phyloP scores from a whole-genome alignment of 2,113 vertebrate genomes.

The Lophotis ruficrista region DNA sequence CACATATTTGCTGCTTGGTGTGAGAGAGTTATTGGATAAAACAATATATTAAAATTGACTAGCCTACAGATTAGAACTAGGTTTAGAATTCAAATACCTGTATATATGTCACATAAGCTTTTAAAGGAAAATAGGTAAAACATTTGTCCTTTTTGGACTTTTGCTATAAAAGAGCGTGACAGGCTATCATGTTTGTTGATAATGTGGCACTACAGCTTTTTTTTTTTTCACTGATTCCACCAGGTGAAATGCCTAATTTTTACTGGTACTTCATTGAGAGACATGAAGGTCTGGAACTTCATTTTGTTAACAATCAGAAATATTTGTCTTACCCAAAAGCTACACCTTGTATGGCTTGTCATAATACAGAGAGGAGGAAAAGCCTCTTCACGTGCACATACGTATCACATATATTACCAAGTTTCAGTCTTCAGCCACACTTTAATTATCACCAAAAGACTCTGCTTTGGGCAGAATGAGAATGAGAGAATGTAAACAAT shows the following conservation, averaged over 20 bases:
- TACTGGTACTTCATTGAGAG: neutral
- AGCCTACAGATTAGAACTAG: neutral
- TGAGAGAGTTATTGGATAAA: neutral
- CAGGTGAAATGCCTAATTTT: neutral
- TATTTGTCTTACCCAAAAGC: neutral
- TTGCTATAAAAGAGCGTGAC: neutral
- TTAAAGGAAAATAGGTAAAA: neutral
- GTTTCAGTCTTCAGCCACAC: neutral
- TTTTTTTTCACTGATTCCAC: neutral
- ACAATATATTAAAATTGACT: neutral
- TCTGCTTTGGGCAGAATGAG: neutral
- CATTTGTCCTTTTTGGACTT: neutral
- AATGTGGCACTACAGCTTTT: neutral
- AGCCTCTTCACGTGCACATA: rapidly evolving
- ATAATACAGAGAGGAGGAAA: neutral
- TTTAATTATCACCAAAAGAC: neutral
- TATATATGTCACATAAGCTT: neutral
- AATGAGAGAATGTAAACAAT: neutral
- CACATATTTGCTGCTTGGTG: neutral
- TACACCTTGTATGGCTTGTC: neutral
- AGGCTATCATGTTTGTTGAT: neutral
- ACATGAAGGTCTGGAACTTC: neutral
- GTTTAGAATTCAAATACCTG: neutral
- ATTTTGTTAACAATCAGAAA: neutral
- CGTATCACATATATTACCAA: rapidly evolving